Base-by-base conservation (phyloP, 2,888 invertebrate species). In the Scaptomyza polygonia region DNA sequence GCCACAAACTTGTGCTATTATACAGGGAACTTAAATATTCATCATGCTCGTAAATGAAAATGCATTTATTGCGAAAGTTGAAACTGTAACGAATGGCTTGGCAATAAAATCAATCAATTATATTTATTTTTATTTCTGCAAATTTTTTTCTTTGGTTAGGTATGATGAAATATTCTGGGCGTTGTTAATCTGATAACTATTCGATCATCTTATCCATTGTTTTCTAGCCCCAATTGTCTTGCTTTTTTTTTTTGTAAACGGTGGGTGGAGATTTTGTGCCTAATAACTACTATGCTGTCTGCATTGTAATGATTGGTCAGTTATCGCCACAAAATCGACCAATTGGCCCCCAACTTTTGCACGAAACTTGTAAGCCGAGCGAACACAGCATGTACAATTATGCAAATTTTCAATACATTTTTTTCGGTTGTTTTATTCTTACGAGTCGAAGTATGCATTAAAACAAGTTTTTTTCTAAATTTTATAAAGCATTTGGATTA, bases 301-400 rank as follows among this genome's bases (percentile, higher is more conserved):
- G 62, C 63, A 67, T 67, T 66, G 79, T 82, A 81, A 81, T 85
- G 64, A 81, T 75, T 65, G 81, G 88, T 79, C 81, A 82, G 88
- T 79, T 82, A 82, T 88, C 81, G 86, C 86, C 57, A 44, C 59
- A 54, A 64, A 79, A 81, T 88, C 88, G 63, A 36, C 65, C 83
- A 88, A 82, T 88, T 88, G 88, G 69, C 51, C 66, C 49, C 30
- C 53, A 64, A 51, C 29, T 63, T 59, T 56, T 39, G 14, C 68
- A 55, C 51, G 55, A 57, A 61, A 61, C 57, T 59, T 42, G 49
- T 25, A 39, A 25, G 12, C 39, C 53, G 36, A 43, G 21, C 59
- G 12, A 30, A n/a, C 34, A 45, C 44, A 2, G 7, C 56, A 34
- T 59, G 51, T 48, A 48, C 70, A 63, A 74, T 85, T 85, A 85